phyloP scores from a whole-genome alignment of 2,888 invertebrate species.

The Cephalotes varians region DNA sequence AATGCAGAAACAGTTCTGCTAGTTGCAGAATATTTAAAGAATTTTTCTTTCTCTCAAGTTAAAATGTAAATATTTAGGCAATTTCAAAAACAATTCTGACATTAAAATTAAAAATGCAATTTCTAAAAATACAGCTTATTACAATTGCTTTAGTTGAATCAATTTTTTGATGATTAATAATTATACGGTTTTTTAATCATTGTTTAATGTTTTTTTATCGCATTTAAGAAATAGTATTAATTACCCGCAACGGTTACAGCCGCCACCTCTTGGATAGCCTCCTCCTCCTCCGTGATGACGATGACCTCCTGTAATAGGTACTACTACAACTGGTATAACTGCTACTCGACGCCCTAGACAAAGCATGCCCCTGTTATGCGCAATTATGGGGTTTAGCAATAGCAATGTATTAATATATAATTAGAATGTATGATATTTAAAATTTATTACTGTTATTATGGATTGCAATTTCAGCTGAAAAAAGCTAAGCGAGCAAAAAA shows the following conservation, averaged over 20 bases:
- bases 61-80: neutral
- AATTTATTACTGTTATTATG: neutral
- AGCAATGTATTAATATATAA: slow-evolving; percentile 3
- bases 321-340: slow-evolving; percentile 53
- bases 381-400: neutral
- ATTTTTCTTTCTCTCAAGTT: neutral
- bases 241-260: slow-evolving; percentile 69
- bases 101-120: neutral
- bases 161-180: neutral
- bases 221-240: neutral
- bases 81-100: neutral
- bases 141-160: neutral
- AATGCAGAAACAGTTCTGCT: neutral
- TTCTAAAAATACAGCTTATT: neutral
- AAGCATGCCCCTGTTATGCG: slow-evolving; percentile 37
- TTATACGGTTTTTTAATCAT: neutral
- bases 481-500: slow-evolving; percentile 1
- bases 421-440: neutral
- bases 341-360: slow-evolving; percentile 55
- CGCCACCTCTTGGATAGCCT: too few relatives aligned
- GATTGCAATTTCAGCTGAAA: slow-evolving; percentile 7
- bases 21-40: neutral
- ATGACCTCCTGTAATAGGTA: slow-evolving; percentile 61
- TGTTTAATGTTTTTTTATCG: neutral
- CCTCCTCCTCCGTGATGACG: too few relatives aligned